A percentile compares a stretch with the other conserved stretches of the same genome.
phyloP scores from a whole-genome alignment of 2,113 vertebrate species.

The Corvus moneduloides region DNA sequence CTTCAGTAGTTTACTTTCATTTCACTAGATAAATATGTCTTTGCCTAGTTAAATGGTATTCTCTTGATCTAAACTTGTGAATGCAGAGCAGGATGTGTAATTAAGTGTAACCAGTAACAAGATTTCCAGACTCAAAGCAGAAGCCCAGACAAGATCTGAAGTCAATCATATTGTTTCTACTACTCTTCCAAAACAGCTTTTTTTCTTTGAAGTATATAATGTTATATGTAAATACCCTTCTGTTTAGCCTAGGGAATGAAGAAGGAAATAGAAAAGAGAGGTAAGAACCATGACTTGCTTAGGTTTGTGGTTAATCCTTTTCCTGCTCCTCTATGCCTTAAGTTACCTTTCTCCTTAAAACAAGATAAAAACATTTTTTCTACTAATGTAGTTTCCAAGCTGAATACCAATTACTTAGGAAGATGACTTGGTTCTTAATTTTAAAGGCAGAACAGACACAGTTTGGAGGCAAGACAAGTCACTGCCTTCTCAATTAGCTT shows the following conservation, averaged over 20 bases:
- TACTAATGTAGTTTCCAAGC: background rate
- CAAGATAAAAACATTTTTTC: background rate
- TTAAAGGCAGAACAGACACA: background rate
- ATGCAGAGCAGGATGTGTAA: background rate
- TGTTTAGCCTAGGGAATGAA: background rate
- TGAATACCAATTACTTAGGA: background rate
- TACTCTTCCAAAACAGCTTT: background rate
- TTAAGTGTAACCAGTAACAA: background rate
- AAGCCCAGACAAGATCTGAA: background rate
- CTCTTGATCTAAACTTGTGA: background rate
- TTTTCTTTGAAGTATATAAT: background rate
- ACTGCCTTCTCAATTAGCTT: background rate
- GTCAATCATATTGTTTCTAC: background rate
- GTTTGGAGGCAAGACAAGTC: background rate
- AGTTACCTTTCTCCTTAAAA: background rate
- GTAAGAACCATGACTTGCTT: background rate
- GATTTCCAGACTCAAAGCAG: background rate
- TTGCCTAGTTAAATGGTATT: background rate
- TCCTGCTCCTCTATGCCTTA: fast-evolving
- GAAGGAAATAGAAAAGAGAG: background rate
- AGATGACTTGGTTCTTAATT: background rate
- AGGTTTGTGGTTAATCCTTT: background rate
- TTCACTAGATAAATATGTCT: background rate
- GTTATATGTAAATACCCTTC: background rate
- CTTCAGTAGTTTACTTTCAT: background rate